phyloP scores from a whole-genome alignment of 2,888 invertebrate species.

The Orthosia incerta region DNA sequence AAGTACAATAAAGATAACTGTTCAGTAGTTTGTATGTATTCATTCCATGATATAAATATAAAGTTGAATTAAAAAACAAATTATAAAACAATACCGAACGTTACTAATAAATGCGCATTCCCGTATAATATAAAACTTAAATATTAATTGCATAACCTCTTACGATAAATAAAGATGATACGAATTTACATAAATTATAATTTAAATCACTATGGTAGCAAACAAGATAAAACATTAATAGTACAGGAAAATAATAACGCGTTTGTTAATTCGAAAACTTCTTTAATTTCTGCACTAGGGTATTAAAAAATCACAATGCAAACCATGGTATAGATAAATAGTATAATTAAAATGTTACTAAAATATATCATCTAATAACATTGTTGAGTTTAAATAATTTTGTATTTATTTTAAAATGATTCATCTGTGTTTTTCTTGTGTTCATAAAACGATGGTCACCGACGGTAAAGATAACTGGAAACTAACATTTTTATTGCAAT shows the following conservation, averaged over 20 bases:
- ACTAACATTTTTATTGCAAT: conserved; percentile 29
- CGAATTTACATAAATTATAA: conserved; percentile 63
- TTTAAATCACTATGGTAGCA: conserved; percentile 51
- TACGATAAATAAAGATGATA: conserved; percentile 56
- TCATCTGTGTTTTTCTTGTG: conserved; percentile 40
- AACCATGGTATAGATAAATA: conserved; percentile 48
- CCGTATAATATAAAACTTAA: conserved; percentile 28
- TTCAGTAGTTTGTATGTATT: background rate
- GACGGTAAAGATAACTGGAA: conserved; percentile 43
- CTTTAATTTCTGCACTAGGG: background rate
- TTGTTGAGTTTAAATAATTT: conserved; percentile 52
- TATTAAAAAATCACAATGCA: conserved; percentile 14
- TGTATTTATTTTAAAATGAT: conserved; percentile 52
- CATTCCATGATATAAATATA: conserved; percentile 2
- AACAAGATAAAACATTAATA: conserved; percentile 48
- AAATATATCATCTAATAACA: conserved; percentile 47
- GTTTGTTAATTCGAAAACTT: conserved; percentile 25
- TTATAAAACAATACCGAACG: conserved; percentile 17
- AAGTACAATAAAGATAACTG: background rate
- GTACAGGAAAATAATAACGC: conserved; percentile 44
- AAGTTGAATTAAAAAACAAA: conserved; percentile 19
- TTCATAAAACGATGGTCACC: conserved; percentile 31
- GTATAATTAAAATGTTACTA: conserved; percentile 49
- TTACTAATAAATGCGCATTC: conserved; percentile 31
- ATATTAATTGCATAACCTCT: conserved; percentile 53